Conservation (phyloP, 2,888 invertebrate genomes). For the Drosophila acutilabella region DNA sequence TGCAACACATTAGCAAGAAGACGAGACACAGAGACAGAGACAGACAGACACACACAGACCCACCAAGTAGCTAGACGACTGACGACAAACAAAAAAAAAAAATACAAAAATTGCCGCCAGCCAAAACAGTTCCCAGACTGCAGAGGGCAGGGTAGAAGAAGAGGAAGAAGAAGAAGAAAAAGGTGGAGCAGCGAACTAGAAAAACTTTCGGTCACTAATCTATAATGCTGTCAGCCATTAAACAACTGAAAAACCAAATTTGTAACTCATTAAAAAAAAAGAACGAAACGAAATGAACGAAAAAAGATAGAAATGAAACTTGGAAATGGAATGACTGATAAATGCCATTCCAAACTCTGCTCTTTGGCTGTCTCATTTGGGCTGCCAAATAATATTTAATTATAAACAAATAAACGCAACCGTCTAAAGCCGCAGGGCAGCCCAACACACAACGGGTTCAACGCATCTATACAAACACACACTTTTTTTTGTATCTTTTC, state of each 20-base stretch:
- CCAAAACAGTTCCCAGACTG: conserved; percentile 68
- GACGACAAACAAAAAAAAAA: conserved; percentile 35
- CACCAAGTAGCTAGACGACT: conserved; percentile 65
- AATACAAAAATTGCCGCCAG: conserved; percentile 57
- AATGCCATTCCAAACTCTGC: conserved; percentile 68
- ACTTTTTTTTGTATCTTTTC: conserved; percentile 9
- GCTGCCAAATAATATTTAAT: conserved; percentile 80
- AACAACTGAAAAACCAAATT: conserved; percentile 79
- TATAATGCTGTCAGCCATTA: conserved; percentile 80
- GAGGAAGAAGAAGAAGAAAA: conserved; percentile 2
- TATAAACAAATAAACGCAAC: conserved; percentile 78
- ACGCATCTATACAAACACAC: conserved; percentile 14
- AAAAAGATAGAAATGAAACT: conserved; percentile 47
- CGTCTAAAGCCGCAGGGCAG: conserved; percentile 30
- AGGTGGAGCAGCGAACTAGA: conserved; percentile 46
- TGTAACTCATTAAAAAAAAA: conserved; percentile 76
- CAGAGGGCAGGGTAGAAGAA: not conserved
- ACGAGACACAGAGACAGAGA: conserved; percentile 37
- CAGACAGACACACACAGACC: conserved; percentile 49
- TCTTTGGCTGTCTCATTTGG: conserved; percentile 74
- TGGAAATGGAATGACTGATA: conserved; percentile 67
- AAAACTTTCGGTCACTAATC: conserved; percentile 75
- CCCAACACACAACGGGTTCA: conserved; percentile 38
- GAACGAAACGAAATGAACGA: conserved; percentile 9
- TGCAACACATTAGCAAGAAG: conserved; percentile 66